phyloP scores from a whole-genome alignment of 2,113 vertebrate genomes.

The Bufo gargarizans region DNA sequence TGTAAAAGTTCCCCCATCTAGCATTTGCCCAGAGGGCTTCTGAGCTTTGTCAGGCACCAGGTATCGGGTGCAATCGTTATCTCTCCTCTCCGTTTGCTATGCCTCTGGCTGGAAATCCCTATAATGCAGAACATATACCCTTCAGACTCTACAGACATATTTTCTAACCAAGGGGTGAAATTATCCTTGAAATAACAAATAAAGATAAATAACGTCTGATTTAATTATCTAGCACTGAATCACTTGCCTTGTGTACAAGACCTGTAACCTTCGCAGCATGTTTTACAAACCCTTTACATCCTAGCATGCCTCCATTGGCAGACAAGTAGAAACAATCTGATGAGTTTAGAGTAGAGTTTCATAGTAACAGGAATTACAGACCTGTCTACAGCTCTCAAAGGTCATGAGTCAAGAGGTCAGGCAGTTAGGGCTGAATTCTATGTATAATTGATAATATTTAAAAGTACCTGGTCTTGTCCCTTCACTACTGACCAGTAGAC shows the following conservation, averaged over 20 bases:
- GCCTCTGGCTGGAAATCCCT: too few relatives aligned
- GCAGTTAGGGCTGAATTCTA: not conserved
- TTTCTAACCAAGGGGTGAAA: not conserved
- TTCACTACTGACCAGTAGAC: not conserved
- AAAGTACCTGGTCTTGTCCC: not conserved
- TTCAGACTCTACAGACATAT: too few relatives aligned
- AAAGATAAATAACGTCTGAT: constrained; percentile 14
- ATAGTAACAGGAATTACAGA: constrained; percentile 25
- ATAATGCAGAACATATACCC: too few relatives aligned
- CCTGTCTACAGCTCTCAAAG: constrained; percentile 9
- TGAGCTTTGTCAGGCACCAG: too few relatives aligned
- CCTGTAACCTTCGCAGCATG: constrained; percentile 41
- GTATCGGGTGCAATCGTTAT: too few relatives aligned
- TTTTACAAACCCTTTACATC: constrained; percentile 18
- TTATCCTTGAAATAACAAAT: constrained; percentile 5
- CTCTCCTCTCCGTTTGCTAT: too few relatives aligned
- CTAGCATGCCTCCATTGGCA: not conserved
- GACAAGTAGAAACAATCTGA: constrained; percentile 25
- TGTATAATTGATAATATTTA: constrained; percentile 23
- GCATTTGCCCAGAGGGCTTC: too few relatives aligned
- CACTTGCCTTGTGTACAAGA: constrained; percentile 21
- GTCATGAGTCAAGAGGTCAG: constrained; percentile 13
- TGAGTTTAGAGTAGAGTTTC: constrained; percentile 26
- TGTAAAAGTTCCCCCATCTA: too few relatives aligned
- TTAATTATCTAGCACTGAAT: not conserved